phyloP scores from a whole-genome alignment of 2,888 invertebrate species.

The Camptogramma bilineatum region DNA sequence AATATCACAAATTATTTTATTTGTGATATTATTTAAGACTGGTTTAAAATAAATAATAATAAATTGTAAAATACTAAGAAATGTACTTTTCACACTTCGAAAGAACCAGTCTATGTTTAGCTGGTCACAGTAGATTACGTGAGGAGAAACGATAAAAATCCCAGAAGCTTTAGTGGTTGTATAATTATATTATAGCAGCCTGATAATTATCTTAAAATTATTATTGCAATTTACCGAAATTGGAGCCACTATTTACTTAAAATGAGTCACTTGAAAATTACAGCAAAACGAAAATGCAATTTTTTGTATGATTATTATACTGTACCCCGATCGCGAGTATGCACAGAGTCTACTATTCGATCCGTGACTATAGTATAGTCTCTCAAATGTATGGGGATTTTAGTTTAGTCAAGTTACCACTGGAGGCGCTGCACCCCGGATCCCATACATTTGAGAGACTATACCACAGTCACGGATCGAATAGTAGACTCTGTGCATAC shows the following conservation, averaged over 20 bases:
- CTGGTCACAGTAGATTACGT: slow-evolving; percentile 23
- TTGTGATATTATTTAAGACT: too few relatives aligned
- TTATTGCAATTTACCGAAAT: slow-evolving; percentile 29
- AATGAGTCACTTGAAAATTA: slow-evolving; percentile 24
- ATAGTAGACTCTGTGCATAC: too few relatives aligned
- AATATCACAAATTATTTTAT: too few relatives aligned
- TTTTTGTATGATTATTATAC: not conserved
- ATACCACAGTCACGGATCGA: too few relatives aligned
- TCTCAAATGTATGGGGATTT: too few relatives aligned
- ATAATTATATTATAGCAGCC: slow-evolving; percentile 33
- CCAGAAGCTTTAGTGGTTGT: slow-evolving; percentile 26
- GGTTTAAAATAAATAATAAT: too few relatives aligned
- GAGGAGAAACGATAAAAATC: slow-evolving; percentile 35
- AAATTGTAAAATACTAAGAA: not conserved
- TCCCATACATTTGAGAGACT: too few relatives aligned
- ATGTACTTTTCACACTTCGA: not conserved
- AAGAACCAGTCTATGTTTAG: not conserved
- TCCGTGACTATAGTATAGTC: too few relatives aligned
- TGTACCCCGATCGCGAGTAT: too few relatives aligned
- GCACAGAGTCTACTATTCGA: too few relatives aligned
- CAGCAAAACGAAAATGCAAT: not conserved
- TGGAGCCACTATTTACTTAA: slow-evolving; percentile 13
- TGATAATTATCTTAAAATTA: slow-evolving; percentile 34
- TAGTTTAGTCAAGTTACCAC: too few relatives aligned
- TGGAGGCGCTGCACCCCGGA: too few relatives aligned